phyloP scores from a whole-genome alignment of 1,140 invertebrate genomes.

The Drosophila nannoptera region DNA sequence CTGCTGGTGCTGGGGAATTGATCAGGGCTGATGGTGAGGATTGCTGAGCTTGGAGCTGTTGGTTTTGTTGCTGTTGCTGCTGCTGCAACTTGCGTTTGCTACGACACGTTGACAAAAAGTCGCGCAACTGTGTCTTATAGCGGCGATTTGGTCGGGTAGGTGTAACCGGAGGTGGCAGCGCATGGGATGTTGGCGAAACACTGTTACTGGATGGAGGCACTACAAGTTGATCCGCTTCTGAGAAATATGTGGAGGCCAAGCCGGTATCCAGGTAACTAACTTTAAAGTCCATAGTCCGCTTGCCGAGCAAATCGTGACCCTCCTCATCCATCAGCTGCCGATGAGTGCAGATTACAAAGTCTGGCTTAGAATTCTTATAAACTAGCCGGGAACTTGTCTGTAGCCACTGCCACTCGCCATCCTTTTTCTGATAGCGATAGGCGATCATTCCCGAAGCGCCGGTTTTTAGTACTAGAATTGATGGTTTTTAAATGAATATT shows the following conservation, averaged over 20 bases:
- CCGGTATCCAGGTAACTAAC: conserved; percentile 96
- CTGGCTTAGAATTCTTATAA: conserved; percentile 99
- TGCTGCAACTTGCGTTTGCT: conserved; percentile 90
- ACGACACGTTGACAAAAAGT: conserved; percentile 94
- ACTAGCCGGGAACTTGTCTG: conserved; percentile 98
- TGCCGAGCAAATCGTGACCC: conserved; percentile 95
- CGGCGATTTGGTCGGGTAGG: conserved; percentile 89
- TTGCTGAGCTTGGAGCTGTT: conserved; percentile 79
- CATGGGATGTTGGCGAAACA: conserved; percentile 73
- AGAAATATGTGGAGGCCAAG: conserved; percentile 92
- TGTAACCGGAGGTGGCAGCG: conserved; percentile 81
- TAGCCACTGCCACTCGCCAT: conserved; percentile 97
- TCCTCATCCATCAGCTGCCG: conserved; percentile 99
- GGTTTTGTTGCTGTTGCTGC: conserved; percentile 55
- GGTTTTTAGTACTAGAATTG: conserved; percentile 94
- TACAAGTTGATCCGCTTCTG: conserved; percentile 90
- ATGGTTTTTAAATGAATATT: background rate
- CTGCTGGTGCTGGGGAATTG: conserved; percentile 80
- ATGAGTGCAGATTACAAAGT: conserved; percentile 99
- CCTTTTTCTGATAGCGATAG: conserved; percentile 96
- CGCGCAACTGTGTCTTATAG: conserved; percentile 94
- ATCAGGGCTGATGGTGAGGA: conserved; percentile 77
- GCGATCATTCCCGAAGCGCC: conserved; percentile 99
- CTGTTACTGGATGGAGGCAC: conserved; percentile 80
- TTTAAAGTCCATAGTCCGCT: conserved; percentile 99